A percentile compares a stretch with the other conserved stretches of the same genome.
phyloP scores from a whole-genome alignment of 1,140 invertebrate species.

The Philaenus spumarius region DNA sequence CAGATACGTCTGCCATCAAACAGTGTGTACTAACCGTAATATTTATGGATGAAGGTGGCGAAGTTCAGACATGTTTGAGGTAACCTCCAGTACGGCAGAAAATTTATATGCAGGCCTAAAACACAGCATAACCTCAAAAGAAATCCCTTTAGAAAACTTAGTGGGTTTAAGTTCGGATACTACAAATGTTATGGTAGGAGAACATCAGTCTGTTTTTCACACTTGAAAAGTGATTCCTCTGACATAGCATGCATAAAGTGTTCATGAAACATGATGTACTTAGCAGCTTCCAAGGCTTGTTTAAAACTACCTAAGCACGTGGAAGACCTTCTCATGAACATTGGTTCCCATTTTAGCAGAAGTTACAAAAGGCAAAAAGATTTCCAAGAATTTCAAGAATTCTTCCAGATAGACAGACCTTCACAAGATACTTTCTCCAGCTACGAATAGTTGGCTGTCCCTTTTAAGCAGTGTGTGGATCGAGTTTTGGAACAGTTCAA shows the following conservation, averaged over 20 bases:
- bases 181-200: no score
- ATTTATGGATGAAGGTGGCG: no score
- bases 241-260: constrained; percentile 35
- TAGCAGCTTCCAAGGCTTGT: constrained; percentile 32
- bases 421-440: constrained; percentile 36
- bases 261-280: constrained; percentile 35
- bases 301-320: constrained; percentile 30
- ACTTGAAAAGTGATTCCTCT: no score
- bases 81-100: no score
- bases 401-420: constrained; percentile 33
- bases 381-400: constrained; percentile 36
- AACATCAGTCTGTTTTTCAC: no score
- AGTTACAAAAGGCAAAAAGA: constrained; percentile 31
- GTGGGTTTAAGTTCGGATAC: no score
- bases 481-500: constrained; percentile 35
- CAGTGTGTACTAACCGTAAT: no score
- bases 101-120: no score
- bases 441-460: constrained; percentile 37
- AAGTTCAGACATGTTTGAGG: no score
- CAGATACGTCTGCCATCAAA: no score
- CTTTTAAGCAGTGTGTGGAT: constrained; percentile 35
- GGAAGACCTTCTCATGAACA: constrained; percentile 31
- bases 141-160: no score
- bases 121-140: no score
- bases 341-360: constrained; percentile 35